Evolutionary conservation across 2,888 invertebrate species (phyloP), one percentile per base, ranked within the genome.

Genomic region (Tachina grossa): DNA sequence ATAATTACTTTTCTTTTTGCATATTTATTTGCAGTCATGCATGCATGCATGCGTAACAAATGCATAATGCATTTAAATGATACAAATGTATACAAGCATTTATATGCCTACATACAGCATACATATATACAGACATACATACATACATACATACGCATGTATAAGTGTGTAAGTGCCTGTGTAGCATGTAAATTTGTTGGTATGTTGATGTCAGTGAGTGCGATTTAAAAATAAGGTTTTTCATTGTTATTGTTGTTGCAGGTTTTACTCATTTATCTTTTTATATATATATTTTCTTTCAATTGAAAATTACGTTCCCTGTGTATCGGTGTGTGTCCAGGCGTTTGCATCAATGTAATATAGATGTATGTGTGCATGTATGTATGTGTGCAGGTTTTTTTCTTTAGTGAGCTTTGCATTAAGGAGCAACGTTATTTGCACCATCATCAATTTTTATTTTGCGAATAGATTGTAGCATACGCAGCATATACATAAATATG

Each of bases 351-450:
- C 31, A 31, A 0, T 31, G 31, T 1, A 31, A 31, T 31, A 2
- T 43, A 6, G 6, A 2, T 39, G 14, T 57, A 14, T 39, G 8
- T 39, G 1, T 55, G 45, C 5, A 9, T 45, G 14, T n/a, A 1
- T 39, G 39, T 9, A n/a, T 5, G 6, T 45, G n/a, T n/a, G n/a
- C n/a, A n/a, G n/a, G n/a, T 68, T 76, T 57, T n/a, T 71, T 65
- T 53, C 57, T 71, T 47, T 63, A 57, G 22, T 71, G 6, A 47
- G 45, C 75, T 75, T 69, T 75, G 57, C 79, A 79, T 79, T 83
- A 83, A 66, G 22, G 72, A 77, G 66, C 51, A 79, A 72, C 75
- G 83, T 85, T 71, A 83, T 85, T 85, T 85, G 85, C 85, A 85
- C 71, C 71, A 85, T 85, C 85, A 85, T 82, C 78, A 82, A 86